These are phyloP conservation scores for Strix aluco DNA, from an alignment of 2,113 vertebrate species.

Conservation along the genomic window DNA sequence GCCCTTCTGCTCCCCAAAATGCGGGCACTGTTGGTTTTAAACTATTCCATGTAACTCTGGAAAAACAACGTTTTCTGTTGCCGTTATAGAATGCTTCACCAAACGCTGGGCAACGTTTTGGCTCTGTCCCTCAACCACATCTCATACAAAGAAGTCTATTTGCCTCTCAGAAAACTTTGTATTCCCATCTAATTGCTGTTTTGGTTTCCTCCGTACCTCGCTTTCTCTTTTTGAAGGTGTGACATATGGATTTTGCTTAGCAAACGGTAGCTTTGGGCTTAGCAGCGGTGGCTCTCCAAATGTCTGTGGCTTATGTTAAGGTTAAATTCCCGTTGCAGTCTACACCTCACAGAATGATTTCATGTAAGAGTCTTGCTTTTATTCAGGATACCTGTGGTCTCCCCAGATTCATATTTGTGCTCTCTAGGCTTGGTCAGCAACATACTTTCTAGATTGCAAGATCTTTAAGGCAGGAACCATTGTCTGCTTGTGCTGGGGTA, in stretches of 20 bases:
- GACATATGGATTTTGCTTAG: background rate
- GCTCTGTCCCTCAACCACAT: background rate
- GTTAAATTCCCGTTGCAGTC: background rate
- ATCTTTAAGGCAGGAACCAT: background rate
- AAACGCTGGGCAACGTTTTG: background rate
- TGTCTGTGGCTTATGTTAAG: background rate
- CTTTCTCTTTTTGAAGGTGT: conserved; percentile 18
- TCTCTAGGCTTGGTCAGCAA: background rate
- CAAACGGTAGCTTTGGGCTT: background rate
- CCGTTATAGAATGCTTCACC: background rate
- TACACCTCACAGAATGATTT: background rate
- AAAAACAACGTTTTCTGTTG: conserved; percentile 26
- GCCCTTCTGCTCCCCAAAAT: background rate
- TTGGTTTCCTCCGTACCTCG: background rate
- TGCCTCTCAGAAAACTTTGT: conserved; percentile 6
- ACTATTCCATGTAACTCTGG: background rate
- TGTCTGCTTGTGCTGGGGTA: background rate
- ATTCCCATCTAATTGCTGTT: background rate
- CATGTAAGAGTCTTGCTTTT: background rate
- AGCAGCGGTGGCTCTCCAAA: background rate
- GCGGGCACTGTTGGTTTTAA: background rate
- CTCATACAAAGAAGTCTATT: background rate
- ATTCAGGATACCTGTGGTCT: background rate
- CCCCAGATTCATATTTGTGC: background rate
- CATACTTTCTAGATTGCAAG: background rate